Evolutionary conservation across 2,888 invertebrate species (phyloP).

Genomic region (Nephrotoma appendiculata): DNA sequence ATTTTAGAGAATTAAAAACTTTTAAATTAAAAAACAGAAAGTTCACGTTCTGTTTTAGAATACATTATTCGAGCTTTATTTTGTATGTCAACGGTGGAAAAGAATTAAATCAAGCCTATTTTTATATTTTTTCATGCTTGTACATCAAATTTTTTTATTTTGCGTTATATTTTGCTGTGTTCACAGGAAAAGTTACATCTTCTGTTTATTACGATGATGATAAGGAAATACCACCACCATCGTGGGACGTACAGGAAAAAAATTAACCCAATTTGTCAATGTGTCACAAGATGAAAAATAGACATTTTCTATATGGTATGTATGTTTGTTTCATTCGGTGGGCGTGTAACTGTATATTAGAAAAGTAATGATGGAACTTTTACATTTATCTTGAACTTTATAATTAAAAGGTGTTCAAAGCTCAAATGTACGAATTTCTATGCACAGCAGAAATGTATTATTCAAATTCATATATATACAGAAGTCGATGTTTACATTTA

Average conservation of each 20-base stretch:
- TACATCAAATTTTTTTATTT: not conserved
- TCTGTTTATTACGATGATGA: not conserved
- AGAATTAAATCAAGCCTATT: not conserved
- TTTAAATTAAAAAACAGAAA: not conserved
- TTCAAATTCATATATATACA: not conserved
- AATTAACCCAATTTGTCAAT: not conserved
- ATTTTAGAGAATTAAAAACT: not conserved
- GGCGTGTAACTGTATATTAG: not conserved
- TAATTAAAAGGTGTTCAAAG: not conserved
- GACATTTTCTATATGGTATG: not conserved
- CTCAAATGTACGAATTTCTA: not conserved
- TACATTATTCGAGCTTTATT: not conserved
- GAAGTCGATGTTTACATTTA: not conserved
- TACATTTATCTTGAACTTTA: not conserved
- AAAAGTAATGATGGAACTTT: not conserved
- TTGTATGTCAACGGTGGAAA: not conserved
- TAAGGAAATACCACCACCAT: not conserved
- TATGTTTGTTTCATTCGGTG: no score
- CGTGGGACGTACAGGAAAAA: not conserved
- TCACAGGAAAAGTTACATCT: not conserved
- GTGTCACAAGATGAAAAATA: not conserved
- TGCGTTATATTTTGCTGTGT: not conserved
- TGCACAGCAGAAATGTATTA: not conserved
- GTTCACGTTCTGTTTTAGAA: not conserved
- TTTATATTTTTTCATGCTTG: not conserved